Evolutionary conservation across 2,888 invertebrate genomes (phyloP), one percentile per base, ranked within the genome.

Genomic region (Melanotus villosus): DNA sequence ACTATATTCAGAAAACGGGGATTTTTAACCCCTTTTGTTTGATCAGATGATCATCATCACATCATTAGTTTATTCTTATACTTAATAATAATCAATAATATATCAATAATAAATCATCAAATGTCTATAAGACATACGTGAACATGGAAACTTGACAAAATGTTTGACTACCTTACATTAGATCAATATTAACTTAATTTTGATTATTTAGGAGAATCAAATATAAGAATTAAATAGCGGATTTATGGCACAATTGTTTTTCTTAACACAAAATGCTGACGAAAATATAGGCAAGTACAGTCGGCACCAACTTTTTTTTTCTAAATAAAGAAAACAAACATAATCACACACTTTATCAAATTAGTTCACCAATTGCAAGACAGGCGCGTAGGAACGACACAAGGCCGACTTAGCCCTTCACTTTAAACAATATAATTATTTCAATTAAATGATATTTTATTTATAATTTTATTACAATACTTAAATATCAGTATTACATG

Each of bases 41-140:
- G 90, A 90, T 90, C 90, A 81, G 88, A 87, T 87, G 89, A 90
- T 89, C 90, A 89, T 89, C 84, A 90, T 90, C 90, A 90, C 90
- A 90, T 90, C 89, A 89, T 90, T 89, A 90, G 84, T 85, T 85
- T 84, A 84, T 83, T 82, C 74, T 75, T 75, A 75, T 76, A 74
- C 69, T 78, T 83, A 84, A 84, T 83, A 83, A 83, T 84, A 84
- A 84, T 84, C 82, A 84, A 84, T 84, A 84, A 83, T 84, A 84
- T 84, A 84, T 84, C 83, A 83, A 83, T 83, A 81, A 81, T 79
- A 77, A 77, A 79, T 82, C 69, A 75, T 63, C 54, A 80, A n/a
- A 83, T 83, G 83, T 84, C 83, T 81, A 80, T 80, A 79, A 83
- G 83, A 83, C 83, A 83, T 79, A 82, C 78, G 82, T 83, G 83